phyloP scores from a whole-genome alignment of 2,797 vertebrate genomes.

The Cyclura pinguis region DNA sequence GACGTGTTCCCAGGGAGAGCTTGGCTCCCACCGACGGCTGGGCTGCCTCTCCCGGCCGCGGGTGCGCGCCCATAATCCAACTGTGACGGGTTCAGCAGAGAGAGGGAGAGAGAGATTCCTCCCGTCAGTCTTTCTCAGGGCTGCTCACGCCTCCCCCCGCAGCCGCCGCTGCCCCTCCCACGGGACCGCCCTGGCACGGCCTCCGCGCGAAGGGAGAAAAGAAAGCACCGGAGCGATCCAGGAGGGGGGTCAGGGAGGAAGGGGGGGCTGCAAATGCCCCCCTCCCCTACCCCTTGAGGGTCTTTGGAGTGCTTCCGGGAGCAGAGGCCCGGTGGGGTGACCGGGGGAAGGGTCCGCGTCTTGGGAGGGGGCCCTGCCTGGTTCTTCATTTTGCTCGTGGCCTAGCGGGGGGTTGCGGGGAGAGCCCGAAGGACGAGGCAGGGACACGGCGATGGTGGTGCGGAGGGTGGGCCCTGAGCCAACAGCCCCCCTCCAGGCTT shows the following conservation, averaged over 20 bases:
- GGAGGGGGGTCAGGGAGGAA: background rate
- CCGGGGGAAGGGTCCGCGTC: too few relatives aligned
- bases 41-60: rapidly evolving
- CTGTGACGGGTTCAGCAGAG: background rate
- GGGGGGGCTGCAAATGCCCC: background rate
- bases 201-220: too few relatives aligned
- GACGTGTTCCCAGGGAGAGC: constrained; percentile 26
- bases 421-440: too few relatives aligned
- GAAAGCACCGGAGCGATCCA: background rate
- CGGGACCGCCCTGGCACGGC: too few relatives aligned
- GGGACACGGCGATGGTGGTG: background rate
- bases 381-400: background rate
- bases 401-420: too few relatives aligned
- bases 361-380: background rate
- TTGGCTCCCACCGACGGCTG: background rate
- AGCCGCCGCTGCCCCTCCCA: background rate
- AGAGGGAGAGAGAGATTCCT: background rate
- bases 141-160: background rate
- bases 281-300: background rate
- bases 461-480: background rate
- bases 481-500: background rate
- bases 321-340: too few relatives aligned
- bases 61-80: background rate
- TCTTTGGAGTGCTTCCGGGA: background rate
- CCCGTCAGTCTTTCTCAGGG: background rate